Evolutionary conservation across 1,140 invertebrate species (phyloP), one percentile per base, ranked within the genome.

Genomic region (Portunus trituberculatus): DNA sequence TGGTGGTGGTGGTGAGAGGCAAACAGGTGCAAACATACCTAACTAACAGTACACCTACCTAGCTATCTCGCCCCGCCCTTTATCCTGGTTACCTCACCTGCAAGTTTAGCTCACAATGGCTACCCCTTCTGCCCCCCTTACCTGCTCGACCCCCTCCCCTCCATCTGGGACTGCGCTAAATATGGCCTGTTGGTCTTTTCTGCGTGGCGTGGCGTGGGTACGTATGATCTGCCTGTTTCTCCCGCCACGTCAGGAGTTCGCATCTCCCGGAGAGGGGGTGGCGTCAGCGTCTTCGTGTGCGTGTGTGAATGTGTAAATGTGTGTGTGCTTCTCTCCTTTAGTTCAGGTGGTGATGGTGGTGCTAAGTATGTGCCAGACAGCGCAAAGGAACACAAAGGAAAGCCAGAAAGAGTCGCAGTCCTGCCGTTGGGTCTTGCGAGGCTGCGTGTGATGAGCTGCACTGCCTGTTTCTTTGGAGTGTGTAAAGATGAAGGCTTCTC

Each of bases 81-180:
- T 76, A 76, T 76, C 67, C 67, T 76, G 46, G 46, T 91, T 91
- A 91, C n/a, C n/a, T 91, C 89, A 91, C 46, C 28, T 59, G 59
- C 20, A 91, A 59, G 89, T 91, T 46, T 91, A 91, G 89, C 46
- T 59, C 89, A 59, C 46, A 91, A 28, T 91, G 89, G 8, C 89
- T 8, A 89, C 88, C 39, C 45, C 39, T 89, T 8, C 32, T 48
- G n/a, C 12, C 88, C 31, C 87, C 46, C 8, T 4, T 76, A 25
- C 67, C 67, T n/a, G 48, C 10, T 31, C 88, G 16, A 28, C 39
- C 88, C 46, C 3, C 32, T 48, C 48, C 1, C 88, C 12, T 59
- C 52, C 52, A 16, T 59, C 52, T 76, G 67, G 67, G 67, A 76
- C 46, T n/a, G 89, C 8, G 46, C 59, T 91, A 91, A 59, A 91